Conservation (phyloP, 2,888 invertebrate species). For the Timandra comae region DNA sequence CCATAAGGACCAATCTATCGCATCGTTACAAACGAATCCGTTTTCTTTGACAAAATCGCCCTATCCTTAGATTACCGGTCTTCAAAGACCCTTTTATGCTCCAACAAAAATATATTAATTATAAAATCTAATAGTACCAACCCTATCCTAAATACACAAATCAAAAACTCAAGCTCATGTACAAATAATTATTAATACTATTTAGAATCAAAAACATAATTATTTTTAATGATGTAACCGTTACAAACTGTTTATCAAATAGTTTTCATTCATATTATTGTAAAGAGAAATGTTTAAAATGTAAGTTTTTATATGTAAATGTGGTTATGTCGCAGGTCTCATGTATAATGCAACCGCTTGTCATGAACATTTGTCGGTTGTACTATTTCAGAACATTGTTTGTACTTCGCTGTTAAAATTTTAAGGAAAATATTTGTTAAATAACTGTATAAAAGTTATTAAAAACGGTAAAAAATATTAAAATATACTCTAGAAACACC, state of each 20-base stretch:
- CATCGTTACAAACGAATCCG: no score
- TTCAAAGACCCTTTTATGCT: no score
- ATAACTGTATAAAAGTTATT: conserved; percentile 1
- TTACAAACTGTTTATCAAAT: conserved; percentile 18
- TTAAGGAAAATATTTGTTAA: conserved; percentile 8
- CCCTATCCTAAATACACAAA: no score
- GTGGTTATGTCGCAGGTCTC: conserved; percentile 55
- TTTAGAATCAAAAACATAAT: no score
- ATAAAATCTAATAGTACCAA: no score
- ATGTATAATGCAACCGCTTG: conserved; percentile 69
- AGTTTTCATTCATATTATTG: conserved; percentile 5
- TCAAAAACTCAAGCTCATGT: no score
- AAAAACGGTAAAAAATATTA: conserved; percentile 4
- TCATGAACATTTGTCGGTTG: conserved; percentile 72
- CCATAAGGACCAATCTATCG: no score
- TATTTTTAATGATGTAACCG: conserved; percentile 35
- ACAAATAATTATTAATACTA: no score
- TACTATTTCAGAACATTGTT: conserved; percentile 51
- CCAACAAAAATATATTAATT: no score
- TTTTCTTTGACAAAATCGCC: no score
- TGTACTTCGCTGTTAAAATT: conserved; percentile 17
- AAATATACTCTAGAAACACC: no score
- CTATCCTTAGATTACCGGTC: no score
- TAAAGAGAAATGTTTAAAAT: conserved; percentile 20
- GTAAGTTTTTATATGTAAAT: conserved; percentile 55